Evolutionary conservation across 2,888 invertebrate species (phyloP).

Genomic region (Abscondita cerata): DNA sequence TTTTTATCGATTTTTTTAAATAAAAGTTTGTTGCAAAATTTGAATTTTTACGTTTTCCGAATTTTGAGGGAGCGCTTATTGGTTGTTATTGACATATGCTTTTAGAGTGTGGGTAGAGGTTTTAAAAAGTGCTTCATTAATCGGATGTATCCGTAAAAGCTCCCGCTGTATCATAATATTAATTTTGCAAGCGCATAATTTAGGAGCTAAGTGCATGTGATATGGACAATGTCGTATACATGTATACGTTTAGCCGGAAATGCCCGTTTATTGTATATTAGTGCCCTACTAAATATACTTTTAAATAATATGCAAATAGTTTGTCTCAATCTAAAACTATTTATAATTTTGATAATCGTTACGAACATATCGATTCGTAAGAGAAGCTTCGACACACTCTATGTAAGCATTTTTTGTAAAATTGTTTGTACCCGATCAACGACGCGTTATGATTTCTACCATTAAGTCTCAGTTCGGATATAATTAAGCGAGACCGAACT

Average conservation of each 20-base stretch:
- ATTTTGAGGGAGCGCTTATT: too few species aligned
- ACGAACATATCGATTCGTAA: background rate
- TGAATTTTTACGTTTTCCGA: background rate
- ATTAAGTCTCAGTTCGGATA: constrained; percentile 50
- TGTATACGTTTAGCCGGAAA: constrained; percentile 46
- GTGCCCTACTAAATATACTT: constrained; percentile 43
- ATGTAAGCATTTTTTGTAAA: background rate
- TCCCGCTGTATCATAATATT: constrained; percentile 47
- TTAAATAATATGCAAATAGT: too few species aligned
- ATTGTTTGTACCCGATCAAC: constrained; percentile 6
- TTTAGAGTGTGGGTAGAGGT: constrained; percentile 22
- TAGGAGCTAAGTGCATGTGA: constrained; percentile 26
- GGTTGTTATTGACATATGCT: too few species aligned
- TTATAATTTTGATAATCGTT: too few species aligned
- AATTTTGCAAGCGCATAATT: constrained; percentile 44
- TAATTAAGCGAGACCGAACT: constrained; percentile 53
- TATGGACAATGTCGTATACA: constrained; percentile 30
- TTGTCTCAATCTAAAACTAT: too few species aligned
- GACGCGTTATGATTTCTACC: constrained; percentile 15
- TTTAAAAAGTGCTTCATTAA: constrained; percentile 30
- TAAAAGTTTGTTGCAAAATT: background rate
- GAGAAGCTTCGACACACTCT: constrained; percentile 4
- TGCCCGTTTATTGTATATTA: constrained; percentile 52
- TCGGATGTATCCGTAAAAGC: constrained; percentile 22
- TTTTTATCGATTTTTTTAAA: background rate